Base-by-base conservation (phyloP, 2,888 invertebrate genomes). In the Gymnosoma rotundatum region DNA sequence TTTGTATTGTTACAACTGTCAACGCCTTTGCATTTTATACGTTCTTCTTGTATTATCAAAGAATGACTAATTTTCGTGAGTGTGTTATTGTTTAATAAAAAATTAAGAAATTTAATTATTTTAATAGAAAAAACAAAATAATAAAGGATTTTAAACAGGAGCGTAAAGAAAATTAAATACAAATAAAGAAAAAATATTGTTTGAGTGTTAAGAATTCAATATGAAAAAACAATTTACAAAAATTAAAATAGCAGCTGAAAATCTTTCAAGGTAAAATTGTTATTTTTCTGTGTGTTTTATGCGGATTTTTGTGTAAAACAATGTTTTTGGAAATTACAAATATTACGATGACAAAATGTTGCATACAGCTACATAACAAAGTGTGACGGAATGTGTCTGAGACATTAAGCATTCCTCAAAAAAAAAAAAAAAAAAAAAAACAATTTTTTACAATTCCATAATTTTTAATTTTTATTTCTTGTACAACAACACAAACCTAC, bases 161-260 rank as follows among this genome's bases (percentile, higher is more conserved):
- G 78, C 64, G 14, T 38, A 50, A 50, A 86, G n/a, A 66, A 67
- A 63, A 63, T 73, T 60, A 16, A 20, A 45, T 75, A 67, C 64
- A 78, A 56, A 48, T 60, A 42, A 64, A 58, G 50, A 18, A 72
- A 72, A 58, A 32, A 38, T 38, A 1, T 48, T 69, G 32, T 32
- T 60, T 60, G 50, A 10, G 67, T 25, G 18, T 56, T 32, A 72
- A 75, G 60, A 18, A 50, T 74, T 76, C 87, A 90, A 90, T 86
- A 92, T 92, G 92, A 92, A 92, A 89, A 92, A 92, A 88, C 92
- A 92, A 90, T 91, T 92, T 87, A 91, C 92, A 70, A 92, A 92
- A 91, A 91, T 92, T 52, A 92, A 92, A 91, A 92, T 91, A 87
- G 92, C 91, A 76, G 92, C 92, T 86, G 92, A 92, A 88, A 92